These are phyloP conservation scores for Speoplatyrhinus poulsoni DNA, from an alignment of 2,113 vertebrate species.

Conservation along the genomic window DNA sequence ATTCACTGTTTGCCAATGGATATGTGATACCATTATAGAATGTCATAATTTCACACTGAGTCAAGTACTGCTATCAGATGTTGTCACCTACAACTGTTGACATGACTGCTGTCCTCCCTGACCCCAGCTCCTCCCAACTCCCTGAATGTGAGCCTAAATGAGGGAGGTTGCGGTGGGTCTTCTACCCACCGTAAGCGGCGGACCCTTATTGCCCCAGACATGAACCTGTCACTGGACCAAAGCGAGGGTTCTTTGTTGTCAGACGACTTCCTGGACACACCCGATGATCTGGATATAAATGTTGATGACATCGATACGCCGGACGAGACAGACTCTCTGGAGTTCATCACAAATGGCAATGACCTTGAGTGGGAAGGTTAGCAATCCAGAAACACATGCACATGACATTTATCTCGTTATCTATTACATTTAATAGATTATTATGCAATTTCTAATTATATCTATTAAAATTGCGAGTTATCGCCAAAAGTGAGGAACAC, in stretches of 20 bases:
- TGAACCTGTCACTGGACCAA: conserved; percentile 96
- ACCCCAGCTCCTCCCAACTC: conserved; percentile 83
- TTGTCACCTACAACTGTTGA: not conserved
- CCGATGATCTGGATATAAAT: conserved; percentile 95
- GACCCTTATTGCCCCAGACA: conserved; percentile 90
- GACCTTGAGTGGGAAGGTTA: conserved; percentile 98
- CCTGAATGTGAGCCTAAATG: conserved; percentile 75
- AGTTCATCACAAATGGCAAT: conserved; percentile 91
- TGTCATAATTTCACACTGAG: not conserved
- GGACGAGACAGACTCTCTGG: conserved; percentile 93
- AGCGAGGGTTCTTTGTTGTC: conserved; percentile 95
- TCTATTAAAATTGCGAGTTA: no score
- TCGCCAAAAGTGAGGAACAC: no score
- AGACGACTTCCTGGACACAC: conserved; percentile 92
- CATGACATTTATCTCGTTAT: not conserved
- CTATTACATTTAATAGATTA: not conserved
- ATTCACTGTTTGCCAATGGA: not conserved
- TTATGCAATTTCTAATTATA: no score
- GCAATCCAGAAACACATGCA: conserved; percentile 20
- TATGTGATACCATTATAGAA: not conserved
- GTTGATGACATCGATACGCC: conserved; percentile 97
- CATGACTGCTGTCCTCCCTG: conserved; percentile 6
- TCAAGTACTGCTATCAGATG: not conserved
- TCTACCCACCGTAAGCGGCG: conserved; percentile 83
- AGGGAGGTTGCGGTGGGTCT: conserved; percentile 47